These are phyloP conservation scores for Thaumetopoea pityocampa DNA, from an alignment of 1,140 invertebrate species.

Conservation along the genomic window DNA sequence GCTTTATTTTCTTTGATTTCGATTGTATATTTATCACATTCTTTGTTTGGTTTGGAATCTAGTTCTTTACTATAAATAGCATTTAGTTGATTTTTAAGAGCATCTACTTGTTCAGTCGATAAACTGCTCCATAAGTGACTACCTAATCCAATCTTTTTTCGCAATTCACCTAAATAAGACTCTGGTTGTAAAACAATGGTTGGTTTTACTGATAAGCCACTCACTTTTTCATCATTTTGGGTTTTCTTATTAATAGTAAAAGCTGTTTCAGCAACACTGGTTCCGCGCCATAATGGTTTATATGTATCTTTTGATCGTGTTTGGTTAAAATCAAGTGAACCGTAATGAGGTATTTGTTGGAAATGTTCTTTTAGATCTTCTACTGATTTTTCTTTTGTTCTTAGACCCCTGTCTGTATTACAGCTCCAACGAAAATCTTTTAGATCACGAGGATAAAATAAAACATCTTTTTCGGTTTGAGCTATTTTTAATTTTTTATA, in stretches of 20 bases:
- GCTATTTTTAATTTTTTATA: slow-evolving; percentile 86
- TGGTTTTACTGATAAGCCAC: slow-evolving; percentile 24
- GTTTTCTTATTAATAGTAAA: slow-evolving; percentile 79
- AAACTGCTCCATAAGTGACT: slow-evolving; percentile 89
- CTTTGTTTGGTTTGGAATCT: slow-evolving; percentile 58
- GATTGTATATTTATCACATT: slow-evolving; percentile 76
- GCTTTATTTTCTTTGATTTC: slow-evolving; percentile 73
- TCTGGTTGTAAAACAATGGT: slow-evolving; percentile 36
- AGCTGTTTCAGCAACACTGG: slow-evolving; percentile 86
- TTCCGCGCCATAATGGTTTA: slow-evolving; percentile 89
- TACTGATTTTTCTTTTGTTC: slow-evolving; percentile 90
- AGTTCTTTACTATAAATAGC: slow-evolving; percentile 86
- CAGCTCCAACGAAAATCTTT: slow-evolving; percentile 83
- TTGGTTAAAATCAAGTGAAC: slow-evolving; percentile 71
- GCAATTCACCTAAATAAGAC: slow-evolving; percentile 47
- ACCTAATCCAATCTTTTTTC: slow-evolving; percentile 79
- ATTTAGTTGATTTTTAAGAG: slow-evolving; percentile 87
- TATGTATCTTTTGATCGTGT: slow-evolving; percentile 80
- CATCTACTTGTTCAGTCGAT: slow-evolving; percentile 89
- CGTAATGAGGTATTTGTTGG: slow-evolving; percentile 75
- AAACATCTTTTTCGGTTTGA: slow-evolving; percentile 89
- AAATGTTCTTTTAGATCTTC: slow-evolving; percentile 88
- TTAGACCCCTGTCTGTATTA: slow-evolving; percentile 85
- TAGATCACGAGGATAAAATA: slow-evolving; percentile 85
- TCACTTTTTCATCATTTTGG: slow-evolving; percentile 29